Base-by-base conservation (phyloP, 2,113 vertebrate species). In the Leptobrachium ailaonicum region DNA sequence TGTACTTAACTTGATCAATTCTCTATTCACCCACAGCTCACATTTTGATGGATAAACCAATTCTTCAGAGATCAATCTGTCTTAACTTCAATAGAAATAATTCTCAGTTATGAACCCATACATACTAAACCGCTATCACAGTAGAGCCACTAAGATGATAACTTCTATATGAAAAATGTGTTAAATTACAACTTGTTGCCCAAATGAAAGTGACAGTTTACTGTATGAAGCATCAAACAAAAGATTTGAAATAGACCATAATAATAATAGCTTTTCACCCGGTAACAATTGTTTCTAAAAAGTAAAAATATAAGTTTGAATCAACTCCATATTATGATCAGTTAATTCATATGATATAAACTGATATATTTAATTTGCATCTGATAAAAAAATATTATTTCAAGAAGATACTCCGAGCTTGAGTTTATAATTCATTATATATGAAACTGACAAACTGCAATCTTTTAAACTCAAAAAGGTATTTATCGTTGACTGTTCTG, bases 91-190 rank as follows among this genome's bases (percentile, higher is more conserved):
- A 8, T 50, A 86, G 77, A 73, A 67, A 83, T 75, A 42, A 74
- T 67, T 74, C 72, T 63, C 60, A 77, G 82, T 41, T 83, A 80
- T 81, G 77, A 87, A 83, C 4, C 8, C 56, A 41, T 71, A 40
- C 4, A 76, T 14, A 11, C n/a, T 41, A 76, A 20, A 11, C n/a
- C 32, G 73, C 58, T 56, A 69, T 68, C 64, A 41, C 6, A 72
- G 3, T 63, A 2, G 66, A 75, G n/a, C 1, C 6, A 1, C 0
- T 69, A 72, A 62, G 9, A 41, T 14, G 20, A 20, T 43, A 50
- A 81, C 70, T 77, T 85, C 82, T 1, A 82, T 77, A 13, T 76
- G 5, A 41, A 6, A 70, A 2, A 76, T 84, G 10, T 1, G 42
- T 74, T 80, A 70, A 45, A 50, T 41, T 9, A 40, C 41, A 72